Evolutionary conservation across 2,113 vertebrate genomes (phyloP).

Genomic region (Corydoras maculifer): DNA sequence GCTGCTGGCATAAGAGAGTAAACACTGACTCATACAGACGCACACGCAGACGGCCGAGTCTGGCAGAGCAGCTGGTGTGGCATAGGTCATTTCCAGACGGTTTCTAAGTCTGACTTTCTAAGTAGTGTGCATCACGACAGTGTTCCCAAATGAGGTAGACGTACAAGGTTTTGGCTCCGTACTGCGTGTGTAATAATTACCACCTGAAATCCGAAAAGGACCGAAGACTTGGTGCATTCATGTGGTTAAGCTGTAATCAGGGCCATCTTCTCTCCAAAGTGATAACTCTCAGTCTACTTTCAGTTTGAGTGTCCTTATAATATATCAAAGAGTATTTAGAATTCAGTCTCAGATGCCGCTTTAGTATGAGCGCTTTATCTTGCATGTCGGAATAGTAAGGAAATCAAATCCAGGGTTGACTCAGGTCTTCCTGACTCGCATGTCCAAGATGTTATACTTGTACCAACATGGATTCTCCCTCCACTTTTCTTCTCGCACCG

Average conservation of each 20-base stretch:
- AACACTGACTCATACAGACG: slow-evolving; percentile 24
- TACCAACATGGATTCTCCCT: too few species aligned
- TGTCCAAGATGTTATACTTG: too few species aligned
- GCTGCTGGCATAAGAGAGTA: slow-evolving; percentile 15
- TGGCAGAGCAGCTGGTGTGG: slow-evolving; percentile 5
- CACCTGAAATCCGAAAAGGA: not conserved
- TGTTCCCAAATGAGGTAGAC: not conserved
- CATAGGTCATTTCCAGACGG: slow-evolving; percentile 25
- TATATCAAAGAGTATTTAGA: not conserved
- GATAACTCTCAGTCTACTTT: not conserved
- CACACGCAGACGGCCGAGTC: slow-evolving; percentile 23
- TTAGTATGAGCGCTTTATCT: too few species aligned
- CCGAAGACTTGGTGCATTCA: slow-evolving; percentile 10
- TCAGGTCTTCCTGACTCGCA: too few species aligned
- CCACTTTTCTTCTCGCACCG: too few species aligned
- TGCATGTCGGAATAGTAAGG: too few species aligned
- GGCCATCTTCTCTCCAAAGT: slow-evolving; percentile 5
- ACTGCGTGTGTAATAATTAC: slow-evolving; percentile 7
- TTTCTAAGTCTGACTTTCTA: not conserved
- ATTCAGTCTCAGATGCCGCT: not conserved
- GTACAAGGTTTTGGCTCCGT: not conserved
- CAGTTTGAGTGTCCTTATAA: not conserved
- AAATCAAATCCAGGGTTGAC: too few species aligned
- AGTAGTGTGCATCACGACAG: not conserved
- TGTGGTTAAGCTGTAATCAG: slow-evolving; percentile 19